Evolutionary conservation across 2,113 vertebrate genomes (phyloP), one percentile per base, ranked within the genome.

Genomic region (Saguinus imperator): DNA sequence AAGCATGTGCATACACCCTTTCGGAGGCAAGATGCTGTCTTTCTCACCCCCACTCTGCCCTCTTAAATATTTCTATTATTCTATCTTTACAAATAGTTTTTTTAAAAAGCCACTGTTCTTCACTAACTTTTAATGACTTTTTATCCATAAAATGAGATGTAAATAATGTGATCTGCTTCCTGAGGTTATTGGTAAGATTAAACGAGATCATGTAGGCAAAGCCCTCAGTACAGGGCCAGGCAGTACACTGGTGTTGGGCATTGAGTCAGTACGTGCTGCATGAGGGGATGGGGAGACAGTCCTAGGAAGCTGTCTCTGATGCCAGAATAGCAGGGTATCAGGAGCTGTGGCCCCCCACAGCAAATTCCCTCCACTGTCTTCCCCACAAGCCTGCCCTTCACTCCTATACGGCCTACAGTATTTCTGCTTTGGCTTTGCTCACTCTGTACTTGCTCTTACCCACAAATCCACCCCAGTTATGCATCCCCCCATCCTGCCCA

Each of bases 361-460:
- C 6, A 25, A 45, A 40, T 58, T 14, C 70, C 80, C 25, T 76
- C 18, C 23, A 66, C 1, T 18, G 32, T 58, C 32, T 57, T 61
- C 40, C 66, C 35, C 27, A 1, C 14, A 29, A 50, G n/a, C 35
- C 25, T 9, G 21, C 23, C 43, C n/a, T 85, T n/a, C 17, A 21
- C 73, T 52, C 64, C 72, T 3, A 1, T 1, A 1, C 0, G 2
- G 37, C 32, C 40, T 27, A 8, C 1, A 4, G 8, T 4, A 3
- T 2, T 25, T 32, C 64, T 45, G n/a, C 27, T 55, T 8, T 20
- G 27, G 84, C 80, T 61, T 29, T 37, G 13, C 9, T 52, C 55
- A 12, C 52, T 87, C 55, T 73, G 2, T 20, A 76, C 27, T 1
- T 8, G 17, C 57, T n/a, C 58, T 70, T 14, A 7, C 29, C 40